Evolutionary conservation across 2,113 vertebrate genomes (phyloP), one percentile per base, ranked within the genome.

Genomic region (Calidris pugnax): DNA sequence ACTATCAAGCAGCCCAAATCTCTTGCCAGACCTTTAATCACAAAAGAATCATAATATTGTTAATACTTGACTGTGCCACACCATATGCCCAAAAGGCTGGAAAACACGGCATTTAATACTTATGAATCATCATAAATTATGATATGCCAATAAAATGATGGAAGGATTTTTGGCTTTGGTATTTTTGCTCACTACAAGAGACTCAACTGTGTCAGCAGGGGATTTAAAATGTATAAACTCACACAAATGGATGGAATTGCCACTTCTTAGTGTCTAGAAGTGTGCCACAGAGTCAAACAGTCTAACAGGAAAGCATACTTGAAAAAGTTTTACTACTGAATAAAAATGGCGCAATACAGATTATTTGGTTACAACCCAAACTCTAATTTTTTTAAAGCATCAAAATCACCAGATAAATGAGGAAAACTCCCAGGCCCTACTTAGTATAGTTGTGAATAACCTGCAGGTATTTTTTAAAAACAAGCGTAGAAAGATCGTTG

Each of bases 1-100:
- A 73, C 39, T 28, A 78, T 55, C 30, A 64, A 81, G 62, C 27
- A 68, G 45, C n/a, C 24, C 51, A 80, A 60, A 33, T 37, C 37
- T 77, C 62, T 75, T 93, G 30, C 26, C 81, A 96, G 45, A 73
- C 69, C n/a, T 87, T 89, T 81, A 95, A 78, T 89, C 74, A 79
- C 41, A 82, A 43, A 71, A 76, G 53, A 82, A 85, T 85, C 12
- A 76, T 60, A 69, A 51, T 74, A 55, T 35, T 94, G 62, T 94
- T 94, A 45, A 60, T 94, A 93, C 60, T 85, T 56, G 77, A 76
- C 56, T 82, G 21, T 94, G 78, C 66, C 81, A 95, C 74, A 66
- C 66, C 74, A 82, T 69, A 79, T 62, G 66, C 81, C 74, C 48
- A 53, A 85, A 91, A 94, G 87, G 51, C 41, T 87, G 57, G 56